These are phyloP conservation scores for Rhamnusium bicolor DNA, from an alignment of 2,888 invertebrate species.

Conservation along the genomic window DNA sequence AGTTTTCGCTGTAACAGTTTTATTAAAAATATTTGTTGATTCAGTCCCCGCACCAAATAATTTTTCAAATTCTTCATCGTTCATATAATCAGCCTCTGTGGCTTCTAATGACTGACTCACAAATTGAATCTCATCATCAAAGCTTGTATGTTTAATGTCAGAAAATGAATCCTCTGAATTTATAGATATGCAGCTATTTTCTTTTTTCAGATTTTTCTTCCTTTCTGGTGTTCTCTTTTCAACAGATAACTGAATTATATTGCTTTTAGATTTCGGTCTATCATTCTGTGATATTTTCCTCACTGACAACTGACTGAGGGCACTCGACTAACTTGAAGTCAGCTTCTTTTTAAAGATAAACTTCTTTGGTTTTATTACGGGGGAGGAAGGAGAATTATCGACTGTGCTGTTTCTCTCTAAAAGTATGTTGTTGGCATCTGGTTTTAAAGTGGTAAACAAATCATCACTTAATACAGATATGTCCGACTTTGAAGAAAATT, in stretches of 20 bases:
- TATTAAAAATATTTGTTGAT: not conserved
- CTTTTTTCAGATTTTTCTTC: constrained; percentile 12
- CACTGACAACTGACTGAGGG: constrained; percentile 25
- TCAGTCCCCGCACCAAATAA: constrained; percentile 47
- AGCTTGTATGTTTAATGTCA: not conserved
- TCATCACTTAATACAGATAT: not conserved
- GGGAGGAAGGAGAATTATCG: constrained; percentile 16
- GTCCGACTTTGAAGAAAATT: not conserved
- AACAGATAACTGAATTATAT: not conserved
- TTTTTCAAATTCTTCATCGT: constrained; percentile 61
- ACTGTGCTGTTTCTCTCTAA: not conserved
- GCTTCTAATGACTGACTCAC: constrained; percentile 51
- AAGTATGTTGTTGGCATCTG: not conserved
- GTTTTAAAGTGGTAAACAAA: constrained; percentile 1
- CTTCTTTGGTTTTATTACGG: constrained; percentile 48
- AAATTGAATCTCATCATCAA: constrained; percentile 43
- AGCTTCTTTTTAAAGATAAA: constrained; percentile 54
- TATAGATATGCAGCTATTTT: constrained; percentile 36
- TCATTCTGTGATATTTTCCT: not conserved
- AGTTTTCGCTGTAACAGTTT: not conserved
- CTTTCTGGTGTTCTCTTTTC: constrained; percentile 5
- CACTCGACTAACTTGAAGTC: constrained; percentile 36
- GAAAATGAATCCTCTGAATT: constrained; percentile 38
- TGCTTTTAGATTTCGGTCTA: not conserved
- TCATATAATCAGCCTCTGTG: constrained; percentile 60